phyloP scores from a whole-genome alignment of 2,113 vertebrate species.

The Plotosus lineatus region DNA sequence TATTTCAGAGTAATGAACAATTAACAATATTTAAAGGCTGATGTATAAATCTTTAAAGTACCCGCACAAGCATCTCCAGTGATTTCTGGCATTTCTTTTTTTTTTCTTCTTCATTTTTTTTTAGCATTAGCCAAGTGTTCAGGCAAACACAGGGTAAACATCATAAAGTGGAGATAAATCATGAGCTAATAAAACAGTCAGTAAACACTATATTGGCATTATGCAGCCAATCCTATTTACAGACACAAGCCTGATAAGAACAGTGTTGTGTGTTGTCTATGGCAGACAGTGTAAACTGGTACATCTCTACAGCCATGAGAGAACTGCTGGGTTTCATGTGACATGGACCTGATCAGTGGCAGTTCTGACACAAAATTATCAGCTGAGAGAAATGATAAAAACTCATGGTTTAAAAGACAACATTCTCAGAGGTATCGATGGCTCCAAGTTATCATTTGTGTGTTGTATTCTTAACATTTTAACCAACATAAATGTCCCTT shows the following conservation, averaged over 20 bases:
- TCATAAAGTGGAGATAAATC: slow-evolving; percentile 52
- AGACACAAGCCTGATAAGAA: slow-evolving; percentile 43
- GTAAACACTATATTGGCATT: background rate
- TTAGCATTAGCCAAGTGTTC: slow-evolving; percentile 24
- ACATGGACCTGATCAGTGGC: slow-evolving; percentile 44
- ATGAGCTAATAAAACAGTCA: slow-evolving; percentile 47
- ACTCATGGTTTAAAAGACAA: slow-evolving; percentile 24
- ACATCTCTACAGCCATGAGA: slow-evolving; percentile 56
- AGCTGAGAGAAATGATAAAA: slow-evolving; percentile 57
- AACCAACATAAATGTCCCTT: background rate
- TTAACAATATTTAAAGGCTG: slow-evolving; percentile 52
- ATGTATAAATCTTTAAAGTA: slow-evolving; percentile 43
- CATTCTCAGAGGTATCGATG: slow-evolving; percentile 26
- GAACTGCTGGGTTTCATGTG: slow-evolving; percentile 51
- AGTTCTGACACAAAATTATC: slow-evolving; percentile 49
- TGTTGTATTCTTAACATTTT: slow-evolving; percentile 10
- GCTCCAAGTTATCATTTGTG: slow-evolving; percentile 11
- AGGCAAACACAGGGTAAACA: slow-evolving; percentile 42
- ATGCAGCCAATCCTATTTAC: slow-evolving; percentile 16
- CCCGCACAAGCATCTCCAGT: slow-evolving; percentile 17
- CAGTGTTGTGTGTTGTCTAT: slow-evolving; percentile 16
- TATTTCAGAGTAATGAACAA: slow-evolving; percentile 54
- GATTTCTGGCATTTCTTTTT: slow-evolving; percentile 23
- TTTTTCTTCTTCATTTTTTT: too few species aligned
- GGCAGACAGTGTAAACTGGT: slow-evolving; percentile 20